These are phyloP conservation scores for Agrochola litura DNA, from an alignment of 2,888 invertebrate genomes.

Conservation along the genomic window DNA sequence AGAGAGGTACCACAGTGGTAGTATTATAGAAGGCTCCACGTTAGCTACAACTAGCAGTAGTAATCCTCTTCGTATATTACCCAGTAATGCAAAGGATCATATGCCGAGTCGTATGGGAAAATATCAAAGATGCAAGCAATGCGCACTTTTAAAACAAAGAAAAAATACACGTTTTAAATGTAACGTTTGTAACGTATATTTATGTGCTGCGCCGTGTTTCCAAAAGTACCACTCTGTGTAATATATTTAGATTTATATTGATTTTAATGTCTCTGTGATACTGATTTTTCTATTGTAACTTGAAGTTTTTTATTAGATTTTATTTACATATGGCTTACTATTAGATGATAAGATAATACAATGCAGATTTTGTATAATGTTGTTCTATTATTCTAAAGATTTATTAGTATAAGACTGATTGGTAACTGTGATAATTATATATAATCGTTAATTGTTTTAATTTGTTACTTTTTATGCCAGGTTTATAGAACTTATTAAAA, in stretches of 20 bases:
- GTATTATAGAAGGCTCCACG: slow-evolving; percentile 3
- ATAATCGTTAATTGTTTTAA: too few relatives aligned
- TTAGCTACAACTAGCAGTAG: neutral
- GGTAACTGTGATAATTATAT: too few relatives aligned
- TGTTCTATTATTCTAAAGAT: too few relatives aligned
- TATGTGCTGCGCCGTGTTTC: slow-evolving; percentile 20
- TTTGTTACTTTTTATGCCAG: too few relatives aligned
- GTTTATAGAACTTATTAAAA: too few relatives aligned
- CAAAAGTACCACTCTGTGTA: neutral
- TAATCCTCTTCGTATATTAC: slow-evolving; percentile 12
- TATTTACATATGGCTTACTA: slow-evolving; percentile 39
- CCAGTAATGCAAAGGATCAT: slow-evolving; percentile 26
- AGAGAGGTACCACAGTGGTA: slow-evolving; percentile 1
- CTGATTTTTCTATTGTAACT: slow-evolving; percentile 30
- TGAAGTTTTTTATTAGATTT: slow-evolving; percentile 40
- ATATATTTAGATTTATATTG: slow-evolving; percentile 14
- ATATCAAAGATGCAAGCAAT: slow-evolving; percentile 18
- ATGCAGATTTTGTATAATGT: slow-evolving; percentile 22
- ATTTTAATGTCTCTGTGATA: slow-evolving; percentile 22
- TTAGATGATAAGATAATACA: slow-evolving; percentile 39
- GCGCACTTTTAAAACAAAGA: slow-evolving; percentile 3
- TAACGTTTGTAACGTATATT: slow-evolving; percentile 8
- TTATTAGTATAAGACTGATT: too few relatives aligned
- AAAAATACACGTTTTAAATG: slow-evolving; percentile 11
- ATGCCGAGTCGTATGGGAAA: slow-evolving; percentile 11